Base-by-base conservation (phyloP, 2,888 invertebrate species). In the Zygothrica quintamaculata region DNA sequence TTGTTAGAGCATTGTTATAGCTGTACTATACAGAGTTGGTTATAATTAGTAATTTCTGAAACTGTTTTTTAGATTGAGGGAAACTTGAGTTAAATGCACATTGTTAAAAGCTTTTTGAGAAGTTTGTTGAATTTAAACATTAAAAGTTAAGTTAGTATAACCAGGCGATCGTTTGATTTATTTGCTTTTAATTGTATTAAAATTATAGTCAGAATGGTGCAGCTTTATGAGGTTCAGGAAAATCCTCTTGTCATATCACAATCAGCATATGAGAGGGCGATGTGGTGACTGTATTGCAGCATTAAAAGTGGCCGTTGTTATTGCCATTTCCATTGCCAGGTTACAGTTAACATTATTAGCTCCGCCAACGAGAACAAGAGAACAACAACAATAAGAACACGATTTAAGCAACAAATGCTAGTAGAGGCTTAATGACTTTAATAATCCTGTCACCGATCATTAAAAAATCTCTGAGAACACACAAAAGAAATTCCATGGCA, bases 371-470 rank as follows among this genome's bases (percentile, higher is more conserved):
- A 57, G 76, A 70, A 73, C 65, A 71, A 61, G 40, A 26, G 36
- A 16, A 40, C 39, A n/a, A 13, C 37, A 46, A 12, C 48, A 51
- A 37, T 47, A 15, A 18, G 33, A 11, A 42, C n/a, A n/a, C n/a
- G n/a, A n/a, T n/a, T n/a, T n/a, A n/a, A n/a, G n/a, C 47, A 53
- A 52, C 51, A 57, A 71, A 64, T 65, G 51, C 59, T 58, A 56
- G 56, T 74, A 66, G 62, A 47, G 47, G 71, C 84, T 77, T 86
- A 82, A 82, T 82, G 84, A 82, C 84, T 82, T 82, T 82, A 82
- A 82, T 86, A 82, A 80, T 80, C 87, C 82, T 82, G 82, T 82
- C 82, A 86, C 81, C 82, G 82, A 82, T 86, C 86, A 86, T 82
- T 82, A 82, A 82, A 82, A 86, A 82, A 86, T 77, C 84, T 82